These are phyloP conservation scores for Alfaro cultratus DNA, from an alignment of 2,797 vertebrate genomes.

Conservation along the genomic window DNA sequence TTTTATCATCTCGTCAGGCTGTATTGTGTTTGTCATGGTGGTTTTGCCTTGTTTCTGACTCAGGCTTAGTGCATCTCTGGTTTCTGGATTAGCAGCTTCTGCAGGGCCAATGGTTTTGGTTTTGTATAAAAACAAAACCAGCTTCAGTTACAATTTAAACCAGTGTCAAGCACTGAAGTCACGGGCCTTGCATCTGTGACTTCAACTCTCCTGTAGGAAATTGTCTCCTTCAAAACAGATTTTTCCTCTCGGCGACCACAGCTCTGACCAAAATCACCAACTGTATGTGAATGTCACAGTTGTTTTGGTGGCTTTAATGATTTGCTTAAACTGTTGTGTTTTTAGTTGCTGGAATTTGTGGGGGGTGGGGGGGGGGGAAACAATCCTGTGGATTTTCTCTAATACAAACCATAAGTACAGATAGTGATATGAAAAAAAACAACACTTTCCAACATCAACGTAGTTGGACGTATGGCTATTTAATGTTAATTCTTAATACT, in stretches of 20 bases:
- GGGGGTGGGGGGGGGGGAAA: background rate
- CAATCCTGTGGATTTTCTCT: background rate
- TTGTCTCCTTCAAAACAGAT: background rate
- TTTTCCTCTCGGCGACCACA: background rate
- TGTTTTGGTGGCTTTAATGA: background rate
- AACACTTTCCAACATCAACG: background rate
- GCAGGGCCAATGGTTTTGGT: background rate
- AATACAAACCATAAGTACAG: background rate
- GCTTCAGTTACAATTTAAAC: slow-evolving; percentile 4
- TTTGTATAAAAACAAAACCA: slow-evolving; percentile 2
- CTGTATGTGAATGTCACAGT: background rate
- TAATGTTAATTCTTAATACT: background rate
- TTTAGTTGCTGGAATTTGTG: background rate
- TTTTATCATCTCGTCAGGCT: background rate
- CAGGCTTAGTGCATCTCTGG: background rate
- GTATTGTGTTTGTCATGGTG: background rate
- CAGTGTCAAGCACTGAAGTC: background rate
- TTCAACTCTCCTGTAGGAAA: background rate
- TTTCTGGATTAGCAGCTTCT: background rate
- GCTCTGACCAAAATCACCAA: background rate
- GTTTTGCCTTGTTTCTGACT: background rate
- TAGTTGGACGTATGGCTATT: background rate
- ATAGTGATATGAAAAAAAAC: background rate
- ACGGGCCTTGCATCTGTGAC: background rate
- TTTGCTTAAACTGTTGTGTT: background rate